Percentiles rank a stretch among this genome's conserved stretches.
Evolutionary conservation across 2,797 vertebrate genomes (phyloP).

Genomic region (Arrhamphus sclerolepis): DNA sequence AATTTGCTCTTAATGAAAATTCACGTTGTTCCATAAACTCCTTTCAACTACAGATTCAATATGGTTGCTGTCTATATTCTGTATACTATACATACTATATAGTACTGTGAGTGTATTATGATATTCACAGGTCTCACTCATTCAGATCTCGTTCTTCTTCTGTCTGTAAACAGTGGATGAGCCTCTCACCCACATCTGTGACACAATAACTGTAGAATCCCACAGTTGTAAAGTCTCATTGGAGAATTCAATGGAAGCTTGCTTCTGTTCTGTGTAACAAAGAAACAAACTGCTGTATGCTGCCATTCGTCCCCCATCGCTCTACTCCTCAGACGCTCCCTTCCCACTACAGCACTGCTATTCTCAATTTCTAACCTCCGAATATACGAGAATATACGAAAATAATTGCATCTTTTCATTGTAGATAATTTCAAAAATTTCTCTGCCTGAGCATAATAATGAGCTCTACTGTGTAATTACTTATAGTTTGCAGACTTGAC

Average conservation of each 20-base stretch:
- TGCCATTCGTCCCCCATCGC: conserved; percentile 10
- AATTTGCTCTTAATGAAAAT: background rate
- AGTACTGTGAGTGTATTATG: too few relatives aligned
- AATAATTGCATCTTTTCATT: too few relatives aligned
- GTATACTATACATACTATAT: background rate
- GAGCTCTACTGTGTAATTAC: too few relatives aligned
- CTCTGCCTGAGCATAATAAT: too few relatives aligned
- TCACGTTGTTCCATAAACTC: background rate
- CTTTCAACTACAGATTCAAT: too few relatives aligned
- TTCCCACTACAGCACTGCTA: conserved; percentile 17
- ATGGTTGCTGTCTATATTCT: background rate
- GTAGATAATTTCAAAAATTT: too few relatives aligned
- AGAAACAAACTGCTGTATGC: conserved; percentile 45
- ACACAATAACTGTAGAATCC: conserved; percentile 32
- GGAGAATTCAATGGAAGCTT: conserved; percentile 49
- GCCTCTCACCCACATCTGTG: conserved; percentile 24
- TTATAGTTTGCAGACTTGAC: too few relatives aligned
- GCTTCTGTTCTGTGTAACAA: conserved; percentile 21
- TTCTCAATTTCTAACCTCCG: too few relatives aligned
- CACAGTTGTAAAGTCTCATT: conserved; percentile 47
- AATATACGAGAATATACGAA: too few relatives aligned
- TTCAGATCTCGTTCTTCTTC: too few relatives aligned
- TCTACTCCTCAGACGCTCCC: conserved; percentile 34
- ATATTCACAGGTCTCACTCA: too few relatives aligned
- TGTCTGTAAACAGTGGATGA: too few relatives aligned